A percentile compares a stretch with the other conserved stretches of the same genome.
Conservation (phyloP, 2,113 vertebrate species). For the Brachirus orientalis region DNA sequence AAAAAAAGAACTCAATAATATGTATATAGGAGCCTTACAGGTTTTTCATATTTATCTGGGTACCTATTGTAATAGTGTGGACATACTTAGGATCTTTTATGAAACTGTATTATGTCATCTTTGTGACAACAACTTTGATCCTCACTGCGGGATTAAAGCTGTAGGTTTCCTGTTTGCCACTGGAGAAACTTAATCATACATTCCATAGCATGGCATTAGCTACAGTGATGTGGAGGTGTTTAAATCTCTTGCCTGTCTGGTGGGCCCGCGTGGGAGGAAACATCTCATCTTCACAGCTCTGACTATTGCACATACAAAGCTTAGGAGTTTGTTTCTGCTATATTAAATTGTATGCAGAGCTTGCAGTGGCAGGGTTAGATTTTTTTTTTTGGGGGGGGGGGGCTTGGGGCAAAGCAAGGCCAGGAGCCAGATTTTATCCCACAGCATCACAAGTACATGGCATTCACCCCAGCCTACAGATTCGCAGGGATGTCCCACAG, state of each 20-base stretch:
- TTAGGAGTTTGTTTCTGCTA: slow-evolving; percentile 45
- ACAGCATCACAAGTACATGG: slow-evolving; percentile 48
- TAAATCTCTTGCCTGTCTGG: slow-evolving; percentile 57
- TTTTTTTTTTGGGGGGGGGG: no score
- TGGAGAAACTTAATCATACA: slow-evolving; percentile 38
- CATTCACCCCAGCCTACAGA: slow-evolving; percentile 46
- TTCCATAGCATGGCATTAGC: slow-evolving; percentile 37
- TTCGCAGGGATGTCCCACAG: slow-evolving; percentile 50
- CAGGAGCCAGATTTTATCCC: slow-evolving; percentile 41
- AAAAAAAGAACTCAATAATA: neutral
- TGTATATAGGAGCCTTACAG: slow-evolving; percentile 27
- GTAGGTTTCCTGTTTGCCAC: slow-evolving; percentile 25
- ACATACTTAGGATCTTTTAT: no score
- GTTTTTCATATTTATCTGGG: neutral
- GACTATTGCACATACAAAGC: slow-evolving; percentile 55
- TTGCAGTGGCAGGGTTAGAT: slow-evolving; percentile 25
- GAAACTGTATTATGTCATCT: no score
- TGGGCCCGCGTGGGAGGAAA: slow-evolving; percentile 66
- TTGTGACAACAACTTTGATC: slow-evolving; percentile 1
- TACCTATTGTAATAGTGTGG: neutral
- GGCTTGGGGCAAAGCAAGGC: neutral
- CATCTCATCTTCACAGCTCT: slow-evolving; percentile 66
- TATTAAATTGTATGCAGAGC: slow-evolving; percentile 39
- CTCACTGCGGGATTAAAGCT: slow-evolving; percentile 18
- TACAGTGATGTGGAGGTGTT: slow-evolving; percentile 56